Evolutionary conservation across 2,113 vertebrate genomes (phyloP).

Genomic region (Bucco capensis): DNA sequence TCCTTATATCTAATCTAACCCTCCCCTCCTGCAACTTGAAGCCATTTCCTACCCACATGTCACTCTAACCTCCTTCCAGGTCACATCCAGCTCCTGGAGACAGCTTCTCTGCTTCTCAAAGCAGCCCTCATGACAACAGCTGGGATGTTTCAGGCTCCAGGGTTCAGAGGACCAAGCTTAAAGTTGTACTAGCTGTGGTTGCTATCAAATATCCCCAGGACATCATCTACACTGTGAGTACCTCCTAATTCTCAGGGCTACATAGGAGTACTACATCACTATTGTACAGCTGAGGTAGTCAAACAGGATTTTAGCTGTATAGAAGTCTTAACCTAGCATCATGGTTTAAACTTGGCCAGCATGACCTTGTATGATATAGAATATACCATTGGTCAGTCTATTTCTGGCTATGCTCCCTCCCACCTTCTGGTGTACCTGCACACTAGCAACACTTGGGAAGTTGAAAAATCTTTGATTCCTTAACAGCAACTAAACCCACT

Average conservation of each 20-base stretch:
- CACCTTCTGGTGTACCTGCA: background rate
- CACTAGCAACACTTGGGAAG: background rate
- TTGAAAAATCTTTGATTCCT: background rate
- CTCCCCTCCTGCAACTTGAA: too few relatives aligned
- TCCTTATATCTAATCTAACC: too few relatives aligned
- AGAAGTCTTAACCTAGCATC: background rate
- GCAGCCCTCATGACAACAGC: background rate
- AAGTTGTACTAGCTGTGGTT: background rate
- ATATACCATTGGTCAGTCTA: background rate
- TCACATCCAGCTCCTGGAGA: background rate
- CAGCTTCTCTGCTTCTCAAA: background rate
- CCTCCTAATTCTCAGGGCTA: background rate
- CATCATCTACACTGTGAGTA: accelerated
- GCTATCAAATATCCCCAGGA: background rate
- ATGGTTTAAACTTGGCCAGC: too few relatives aligned
- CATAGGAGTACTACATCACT: background rate
- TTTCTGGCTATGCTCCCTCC: background rate
- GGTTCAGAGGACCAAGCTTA: background rate
- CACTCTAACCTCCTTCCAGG: too few relatives aligned
- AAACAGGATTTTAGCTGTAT: background rate
- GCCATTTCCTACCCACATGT: too few relatives aligned
- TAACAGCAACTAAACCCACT: background rate
- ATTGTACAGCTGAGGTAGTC: background rate
- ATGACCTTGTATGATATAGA: background rate
- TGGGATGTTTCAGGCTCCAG: background rate